Evolutionary conservation across 2,888 invertebrate species (phyloP), one percentile per base, ranked within the genome.

Genomic region (Apamea epomidion): DNA sequence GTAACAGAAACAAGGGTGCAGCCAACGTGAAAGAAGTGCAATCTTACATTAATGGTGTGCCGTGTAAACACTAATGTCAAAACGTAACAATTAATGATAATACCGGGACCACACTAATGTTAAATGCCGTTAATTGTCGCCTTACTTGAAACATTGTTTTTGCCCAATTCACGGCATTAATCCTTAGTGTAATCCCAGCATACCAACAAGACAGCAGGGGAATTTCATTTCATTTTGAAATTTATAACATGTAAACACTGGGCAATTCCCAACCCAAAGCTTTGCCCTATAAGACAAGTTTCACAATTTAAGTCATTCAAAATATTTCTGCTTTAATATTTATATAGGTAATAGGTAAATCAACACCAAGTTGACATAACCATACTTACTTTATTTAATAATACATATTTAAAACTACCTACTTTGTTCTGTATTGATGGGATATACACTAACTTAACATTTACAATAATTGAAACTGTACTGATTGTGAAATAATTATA

Each of bases 401-500:
- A 48, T 58, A n/a, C n/a, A n/a, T n/a, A 62, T 62, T 54, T 54
- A 32, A 42, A 80, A 14, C 32, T 51, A 64, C 64, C 37, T 45
- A 51, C 60, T 75, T 74, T 60, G 25, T 72, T 83, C 51, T 58
- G 21, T 37, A 48, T 60, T 76, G n/a, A 70, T 42, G 83, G 48
- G 16, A 60, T 48, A 62, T 70, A 70, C 64, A 65, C n/a, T 69
- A 54, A 54, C 16, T 37, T 83, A 14, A 21, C 32, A 62, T 42
- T 29, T 67, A 75, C 60, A 64, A 64, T 78, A 65, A 68, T 76
- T 77, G 37, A 83, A 83, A 83, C 69, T 81, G 83, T 77, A 85
- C 81, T 81, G 77, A 86, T 88, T 81, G 79, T 88, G 69, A 77
- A 81, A 81, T 86, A 78, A 76, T 75, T 70, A 76, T 69, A 84